phyloP scores from a whole-genome alignment of 2,113 vertebrate genomes.

The Chloropsis hardwickii region DNA sequence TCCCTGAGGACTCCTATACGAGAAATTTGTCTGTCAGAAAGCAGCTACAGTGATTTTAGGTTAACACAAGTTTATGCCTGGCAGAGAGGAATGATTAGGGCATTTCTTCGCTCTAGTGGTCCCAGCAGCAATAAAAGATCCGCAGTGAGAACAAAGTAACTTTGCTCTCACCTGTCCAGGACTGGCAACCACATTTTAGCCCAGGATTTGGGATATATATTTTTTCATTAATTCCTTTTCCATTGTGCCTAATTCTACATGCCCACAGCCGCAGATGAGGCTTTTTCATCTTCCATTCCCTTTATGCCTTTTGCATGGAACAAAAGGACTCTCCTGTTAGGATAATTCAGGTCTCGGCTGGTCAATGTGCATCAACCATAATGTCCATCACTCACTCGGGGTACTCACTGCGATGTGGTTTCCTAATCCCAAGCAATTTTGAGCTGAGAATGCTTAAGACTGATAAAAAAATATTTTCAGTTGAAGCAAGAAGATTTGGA shows the following conservation, averaged over 20 bases:
- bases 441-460: not conserved
- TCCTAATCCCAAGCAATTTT: not conserved
- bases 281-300: not conserved
- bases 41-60: not conserved
- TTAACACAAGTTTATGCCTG: not conserved
- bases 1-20: not conserved
- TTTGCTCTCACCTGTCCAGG: not conserved
- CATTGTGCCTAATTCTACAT: not conserved
- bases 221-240: not conserved
- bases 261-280: not conserved
- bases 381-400: not conserved
- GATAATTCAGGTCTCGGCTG: not conserved
- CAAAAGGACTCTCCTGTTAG: not conserved
- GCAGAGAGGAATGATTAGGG: not conserved
- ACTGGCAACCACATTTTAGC: not conserved
- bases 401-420: not conserved
- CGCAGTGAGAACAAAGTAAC: not conserved
- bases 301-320: not conserved
- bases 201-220: not conserved
- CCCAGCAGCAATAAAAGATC: not conserved
- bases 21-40: not conserved
- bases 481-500: slow-evolving; percentile 55
- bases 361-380: not conserved
- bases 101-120: not conserved
- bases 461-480: not conserved